Percentiles rank a stretch among this genome's conserved stretches.
phyloP scores from a whole-genome alignment of 1,140 invertebrate species.

The Galleria mellonella region DNA sequence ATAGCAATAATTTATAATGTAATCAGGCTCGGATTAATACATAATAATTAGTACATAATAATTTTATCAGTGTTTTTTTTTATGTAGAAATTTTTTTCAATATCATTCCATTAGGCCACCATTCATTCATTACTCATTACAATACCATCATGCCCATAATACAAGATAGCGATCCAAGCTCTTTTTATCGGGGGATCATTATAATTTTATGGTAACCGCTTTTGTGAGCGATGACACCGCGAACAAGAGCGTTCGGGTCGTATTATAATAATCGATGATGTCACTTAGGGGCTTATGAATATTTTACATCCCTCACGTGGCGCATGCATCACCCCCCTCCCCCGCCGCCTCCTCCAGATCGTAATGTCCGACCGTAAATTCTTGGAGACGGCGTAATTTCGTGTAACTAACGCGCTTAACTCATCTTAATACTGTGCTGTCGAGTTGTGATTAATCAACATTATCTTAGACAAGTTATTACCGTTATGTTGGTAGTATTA shows the following conservation, averaged over 20 bases:
- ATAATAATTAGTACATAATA: too few relatives aligned
- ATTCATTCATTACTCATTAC: too few relatives aligned
- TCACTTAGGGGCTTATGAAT: slow-evolving; percentile 27
- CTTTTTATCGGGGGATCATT: background rate
- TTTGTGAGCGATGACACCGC: too few relatives aligned
- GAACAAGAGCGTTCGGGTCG: background rate
- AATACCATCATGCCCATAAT: background rate
- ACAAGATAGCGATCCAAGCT: background rate
- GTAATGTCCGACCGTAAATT: slow-evolving; percentile 13
- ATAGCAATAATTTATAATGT: too few relatives aligned
- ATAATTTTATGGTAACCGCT: background rate
- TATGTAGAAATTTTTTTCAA: too few relatives aligned
- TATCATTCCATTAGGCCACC: too few relatives aligned
- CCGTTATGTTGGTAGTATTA: too few relatives aligned
- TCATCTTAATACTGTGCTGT: background rate
- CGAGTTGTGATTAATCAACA: too few relatives aligned
- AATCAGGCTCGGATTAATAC: too few relatives aligned
- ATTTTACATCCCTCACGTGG: slow-evolving; percentile 19
- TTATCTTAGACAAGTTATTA: too few relatives aligned
- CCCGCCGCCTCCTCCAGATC: background rate
- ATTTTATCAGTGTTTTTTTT: too few relatives aligned
- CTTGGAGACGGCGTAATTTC: slow-evolving; percentile 7
- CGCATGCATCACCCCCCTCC: background rate
- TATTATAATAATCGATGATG: slow-evolving; percentile 25
- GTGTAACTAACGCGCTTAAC: slow-evolving; percentile 6